Base-by-base conservation (phyloP, 2,113 vertebrate genomes). In the Salvator merianae region DNA sequence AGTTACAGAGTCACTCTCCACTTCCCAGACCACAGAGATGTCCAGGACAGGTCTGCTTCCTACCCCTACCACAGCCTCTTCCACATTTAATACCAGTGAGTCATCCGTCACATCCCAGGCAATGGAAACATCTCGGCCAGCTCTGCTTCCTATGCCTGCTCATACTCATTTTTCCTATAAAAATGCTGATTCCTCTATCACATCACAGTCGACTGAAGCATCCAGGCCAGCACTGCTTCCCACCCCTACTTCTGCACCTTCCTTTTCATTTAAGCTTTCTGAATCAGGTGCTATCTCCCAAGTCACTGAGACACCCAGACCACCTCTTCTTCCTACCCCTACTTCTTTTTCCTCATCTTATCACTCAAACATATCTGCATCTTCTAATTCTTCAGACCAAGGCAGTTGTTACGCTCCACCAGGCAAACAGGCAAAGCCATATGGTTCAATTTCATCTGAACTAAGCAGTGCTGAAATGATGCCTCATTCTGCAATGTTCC, bases 41-140 rank as follows among this genome's bases (percentile, higher is more conserved):
- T 87, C 95, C 86, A 95, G 95, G 82, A 94, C 95, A 90, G 93
- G 95, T 88, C 93, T 96, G 53, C 96, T 96, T 94, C 95, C 96
- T 16, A 96, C 95, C 66, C 96, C 96, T 81, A 93, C 95, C 87
- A 94, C 96, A 85, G 82, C 88, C 36, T 85, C 91, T 87, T 20
- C 80, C 26, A 85, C 91, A 71, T 86, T 92, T 87, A 94, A 94
- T 91, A 34, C 86, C 76, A n/a, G 38, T 89, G 87, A 83, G 89
- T 88, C 91, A 78, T 34, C 87, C 77, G 69, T 77, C 32, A 50
- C 20, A 28, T 93, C 92, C 76, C 93, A 95, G 55, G 75, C 92
- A 81, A 90, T 93, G 90, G 95, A 95, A 73, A 92, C 93, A 83
- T 86, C 94, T 87, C 95, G 95, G 80, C 95, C 95, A 91, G 95